Conservation (phyloP, 2,797 vertebrate genomes). For the Sebastes hubbsi region DNA sequence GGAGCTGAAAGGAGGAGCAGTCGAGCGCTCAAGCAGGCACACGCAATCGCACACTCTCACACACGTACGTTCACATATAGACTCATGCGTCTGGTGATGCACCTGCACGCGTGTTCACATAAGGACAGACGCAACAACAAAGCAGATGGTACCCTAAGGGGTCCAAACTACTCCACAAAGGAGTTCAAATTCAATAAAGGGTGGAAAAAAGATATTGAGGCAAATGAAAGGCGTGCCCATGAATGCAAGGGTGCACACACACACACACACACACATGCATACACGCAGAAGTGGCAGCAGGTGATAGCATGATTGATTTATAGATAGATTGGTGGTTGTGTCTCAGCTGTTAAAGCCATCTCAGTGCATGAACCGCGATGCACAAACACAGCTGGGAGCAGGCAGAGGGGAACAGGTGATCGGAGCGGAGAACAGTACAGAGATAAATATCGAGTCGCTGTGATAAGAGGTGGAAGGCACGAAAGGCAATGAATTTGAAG, state of each 20-base stretch:
- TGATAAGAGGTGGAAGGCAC: slow-evolving; percentile 61
- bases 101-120: slow-evolving; percentile 23
- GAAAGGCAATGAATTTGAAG: slow-evolving; percentile 63
- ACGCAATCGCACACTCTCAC: neutral
- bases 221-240: slow-evolving; percentile 47
- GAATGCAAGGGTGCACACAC: slow-evolving; percentile 4
- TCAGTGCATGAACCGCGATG: slow-evolving; percentile 30
- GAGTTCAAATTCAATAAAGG: slow-evolving; percentile 37
- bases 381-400: slow-evolving; percentile 73
- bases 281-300: slow-evolving; percentile 41
- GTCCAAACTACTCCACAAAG: slow-evolving; percentile 35
- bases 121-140: slow-evolving; percentile 13
- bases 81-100: neutral
- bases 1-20: slow-evolving; percentile 39
- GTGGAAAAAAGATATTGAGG: slow-evolving; percentile 23
- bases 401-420: slow-evolving; percentile 67
- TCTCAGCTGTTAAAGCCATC: slow-evolving; percentile 55
- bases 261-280: neutral
- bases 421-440: slow-evolving; percentile 32
- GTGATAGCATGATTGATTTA: slow-evolving; percentile 69
- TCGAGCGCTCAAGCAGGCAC: slow-evolving; percentile 26
- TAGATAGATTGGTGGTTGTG: slow-evolving; percentile 60
- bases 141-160: slow-evolving; percentile 39
- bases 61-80: neutral
- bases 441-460: slow-evolving; percentile 64